Evolutionary conservation across 1,140 invertebrate species (phyloP).

Genomic region (Eriosoma lanigerum): DNA sequence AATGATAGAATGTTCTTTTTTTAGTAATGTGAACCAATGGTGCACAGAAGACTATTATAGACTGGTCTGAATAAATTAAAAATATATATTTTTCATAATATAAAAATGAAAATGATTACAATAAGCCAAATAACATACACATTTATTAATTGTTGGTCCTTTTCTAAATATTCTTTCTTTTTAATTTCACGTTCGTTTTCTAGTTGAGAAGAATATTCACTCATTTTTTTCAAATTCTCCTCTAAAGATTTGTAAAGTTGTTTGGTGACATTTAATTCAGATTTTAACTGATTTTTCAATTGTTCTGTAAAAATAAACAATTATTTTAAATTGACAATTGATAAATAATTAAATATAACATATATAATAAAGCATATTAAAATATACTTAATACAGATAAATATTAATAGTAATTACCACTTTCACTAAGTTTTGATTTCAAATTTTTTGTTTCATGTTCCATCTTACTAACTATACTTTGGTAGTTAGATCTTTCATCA

Average conservation of each 20-base stretch:
- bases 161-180: conserved; percentile 31
- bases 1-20: too few species aligned
- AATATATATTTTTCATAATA: too few species aligned
- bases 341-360: too few species aligned
- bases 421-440: conserved; percentile 43
- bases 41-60: too few species aligned
- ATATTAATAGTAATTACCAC: conserved; percentile 15
- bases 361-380: not conserved
- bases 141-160: conserved; percentile 32
- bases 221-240: conserved; percentile 47
- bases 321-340: too few species aligned
- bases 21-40: too few species aligned
- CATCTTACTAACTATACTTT: conserved; percentile 41
- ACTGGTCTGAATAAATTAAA: too few species aligned
- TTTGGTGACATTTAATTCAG: conserved; percentile 46
- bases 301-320: not conserved
- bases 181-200: conserved; percentile 41
- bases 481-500: conserved; percentile 39
- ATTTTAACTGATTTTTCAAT: conserved; percentile 38
- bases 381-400: not conserved
- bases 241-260: conserved; percentile 44
- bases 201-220: conserved; percentile 41
- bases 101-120: too few species aligned
- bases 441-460: conserved; percentile 40
- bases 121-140: not conserved